Evolutionary conservation across 1,140 invertebrate species (phyloP), one percentile per base, ranked within the genome.

Genomic region (Leptinotarsa lineolata): DNA sequence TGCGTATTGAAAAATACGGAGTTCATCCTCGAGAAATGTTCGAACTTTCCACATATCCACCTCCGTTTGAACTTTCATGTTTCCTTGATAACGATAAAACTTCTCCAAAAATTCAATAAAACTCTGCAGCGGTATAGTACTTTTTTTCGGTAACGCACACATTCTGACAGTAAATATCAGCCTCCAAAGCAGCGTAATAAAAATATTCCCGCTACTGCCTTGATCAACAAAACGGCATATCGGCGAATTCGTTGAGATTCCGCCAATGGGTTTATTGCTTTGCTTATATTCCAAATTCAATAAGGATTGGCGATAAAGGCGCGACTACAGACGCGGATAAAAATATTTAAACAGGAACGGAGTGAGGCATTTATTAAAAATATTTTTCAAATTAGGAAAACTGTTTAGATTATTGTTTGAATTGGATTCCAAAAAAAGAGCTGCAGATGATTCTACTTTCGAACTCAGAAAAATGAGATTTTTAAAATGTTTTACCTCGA

Each of bases 271-370:
- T 81, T 81, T 81, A 81, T 81, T 80, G 80, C 80, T 80, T 80
- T 76, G 80, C 79, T 81, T 80, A 81, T 81, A 80, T 80, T 76
- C 79, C 69, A 78, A 81, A 81, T 80, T 81, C 79, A 81, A 81
- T 81, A 81, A 81, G 76, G 78, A 78, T 68, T 67, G 54, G 58
- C 79, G 72, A 80, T 79, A 76, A 78, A 79, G 74, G 64, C 59
- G 70, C 74, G 72, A 61, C 70, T 39, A 60, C 65, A 70, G 70
- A 65, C 65, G 73, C 66, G 73, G 46, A 71, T 72, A 64, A 22
- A 68, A 54, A n/a, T 68, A 69, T 72, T 58, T 61, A 73, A 71
- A 75, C 30, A 39, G 30, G 8, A 54, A 13, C 48, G 16, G n/a
- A 54, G 16, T n/a, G 48, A 18, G 48, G 8, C 8, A 39, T 39